Evolutionary conservation across 2,797 vertebrate species (phyloP).

Genomic region (Sebastes iracundus): DNA sequence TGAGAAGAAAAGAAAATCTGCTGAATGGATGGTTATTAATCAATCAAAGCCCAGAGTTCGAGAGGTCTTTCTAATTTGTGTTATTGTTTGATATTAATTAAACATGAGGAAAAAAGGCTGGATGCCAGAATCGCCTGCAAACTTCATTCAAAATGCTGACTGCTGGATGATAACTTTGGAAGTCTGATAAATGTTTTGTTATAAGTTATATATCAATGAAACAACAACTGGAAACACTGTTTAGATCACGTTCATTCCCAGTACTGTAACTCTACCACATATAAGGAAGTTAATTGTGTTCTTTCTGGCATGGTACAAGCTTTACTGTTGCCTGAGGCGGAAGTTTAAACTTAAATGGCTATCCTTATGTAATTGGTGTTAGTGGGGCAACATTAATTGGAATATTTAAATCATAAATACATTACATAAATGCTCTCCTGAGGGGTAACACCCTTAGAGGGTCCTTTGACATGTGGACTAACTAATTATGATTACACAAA

Average conservation of each 20-base stretch:
- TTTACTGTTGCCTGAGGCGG: background rate
- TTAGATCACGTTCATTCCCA: background rate
- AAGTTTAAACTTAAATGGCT: background rate
- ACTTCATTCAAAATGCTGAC: background rate
- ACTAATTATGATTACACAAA: conserved; percentile 12
- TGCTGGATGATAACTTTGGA: background rate
- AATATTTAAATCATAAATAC: background rate
- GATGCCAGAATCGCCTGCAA: background rate
- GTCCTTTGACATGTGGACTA: background rate
- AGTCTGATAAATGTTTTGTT: background rate
- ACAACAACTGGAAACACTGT: background rate
- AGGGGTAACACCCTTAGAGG: background rate
- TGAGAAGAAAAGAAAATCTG: conserved; percentile 26
- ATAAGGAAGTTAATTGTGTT: background rate
- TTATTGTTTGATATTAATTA: conserved; percentile 22
- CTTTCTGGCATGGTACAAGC: background rate
- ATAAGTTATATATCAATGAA: background rate
- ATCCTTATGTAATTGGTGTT: background rate
- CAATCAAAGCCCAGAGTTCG: conserved; percentile 18
- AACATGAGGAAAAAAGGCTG: background rate
- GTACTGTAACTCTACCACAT: background rate
- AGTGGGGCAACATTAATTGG: background rate
- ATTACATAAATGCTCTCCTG: background rate
- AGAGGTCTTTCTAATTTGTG: background rate
- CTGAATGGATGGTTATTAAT: conserved; percentile 39